A percentile compares a stretch with the other conserved stretches of the same genome.
Evolutionary conservation across 2,797 vertebrate genomes (phyloP).

Genomic region (Betta splendens): DNA sequence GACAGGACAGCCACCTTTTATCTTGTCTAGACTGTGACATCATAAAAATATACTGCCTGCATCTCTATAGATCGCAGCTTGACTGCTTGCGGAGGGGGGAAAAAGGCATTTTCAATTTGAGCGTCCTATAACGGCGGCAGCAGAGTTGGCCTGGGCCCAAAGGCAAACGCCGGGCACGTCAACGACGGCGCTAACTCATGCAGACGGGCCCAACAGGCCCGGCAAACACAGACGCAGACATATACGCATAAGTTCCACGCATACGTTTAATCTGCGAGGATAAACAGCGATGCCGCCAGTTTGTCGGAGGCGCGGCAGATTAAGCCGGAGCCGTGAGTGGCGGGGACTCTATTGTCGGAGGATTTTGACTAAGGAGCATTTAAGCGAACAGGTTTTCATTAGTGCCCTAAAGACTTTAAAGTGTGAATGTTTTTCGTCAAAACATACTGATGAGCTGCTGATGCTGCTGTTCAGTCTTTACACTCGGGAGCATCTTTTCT

Average conservation of each 20-base stretch:
- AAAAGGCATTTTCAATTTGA: slow-evolving; percentile 45
- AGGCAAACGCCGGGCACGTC: slow-evolving; percentile 20
- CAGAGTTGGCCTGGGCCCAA: slow-evolving; percentile 15
- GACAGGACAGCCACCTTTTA: slow-evolving; percentile 39
- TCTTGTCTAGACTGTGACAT: slow-evolving; percentile 58
- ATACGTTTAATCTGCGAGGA: no score
- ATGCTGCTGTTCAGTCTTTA: no score
- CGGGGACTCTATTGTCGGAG: slow-evolving; percentile 50
- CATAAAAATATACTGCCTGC: slow-evolving; percentile 11
- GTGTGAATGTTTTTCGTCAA: slow-evolving; percentile 5
- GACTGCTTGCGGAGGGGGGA: slow-evolving; percentile 18
- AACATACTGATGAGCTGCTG: no score
- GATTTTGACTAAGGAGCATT: slow-evolving; percentile 26
- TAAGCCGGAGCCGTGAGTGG: slow-evolving; percentile 53
- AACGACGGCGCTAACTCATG: slow-evolving; percentile 34
- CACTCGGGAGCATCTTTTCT: no score
- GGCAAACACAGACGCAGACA: slow-evolving; percentile 13
- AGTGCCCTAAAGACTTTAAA: slow-evolving; percentile 6
- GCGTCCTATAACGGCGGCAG: slow-evolving; percentile 26
- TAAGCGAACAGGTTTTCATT: slow-evolving; percentile 4
- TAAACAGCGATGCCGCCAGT: slow-evolving; percentile 50
- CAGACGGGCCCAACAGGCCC: slow-evolving; percentile 14
- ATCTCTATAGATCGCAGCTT: slow-evolving; percentile 38
- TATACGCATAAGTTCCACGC: no score
- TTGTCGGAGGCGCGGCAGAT: slow-evolving; percentile 47